Evolutionary conservation across 2,888 invertebrate species (phyloP).

Genomic region (Apocheima hispidaria): DNA sequence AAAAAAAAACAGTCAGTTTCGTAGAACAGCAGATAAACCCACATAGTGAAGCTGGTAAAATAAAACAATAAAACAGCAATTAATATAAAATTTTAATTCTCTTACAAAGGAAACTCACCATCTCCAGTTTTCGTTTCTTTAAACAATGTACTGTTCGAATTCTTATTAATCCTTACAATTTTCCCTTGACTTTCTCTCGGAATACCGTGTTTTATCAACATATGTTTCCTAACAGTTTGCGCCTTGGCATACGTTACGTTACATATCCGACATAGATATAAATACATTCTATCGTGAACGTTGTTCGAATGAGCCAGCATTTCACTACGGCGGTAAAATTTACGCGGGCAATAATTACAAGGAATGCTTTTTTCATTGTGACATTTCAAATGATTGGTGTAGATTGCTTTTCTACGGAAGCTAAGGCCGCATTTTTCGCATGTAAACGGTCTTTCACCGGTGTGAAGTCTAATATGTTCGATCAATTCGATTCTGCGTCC

Average conservation of each 20-base stretch:
- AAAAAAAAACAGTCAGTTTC: too few relatives aligned
- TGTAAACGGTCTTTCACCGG: constrained; percentile 75
- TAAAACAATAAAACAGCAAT: neutral
- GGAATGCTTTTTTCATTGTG: constrained; percentile 72
- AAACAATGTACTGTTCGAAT: constrained; percentile 34
- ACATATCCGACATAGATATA: constrained; percentile 70
- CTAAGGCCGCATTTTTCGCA: constrained; percentile 78
- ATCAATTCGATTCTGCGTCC: constrained; percentile 62
- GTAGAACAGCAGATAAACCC: neutral
- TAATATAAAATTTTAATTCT: neutral
- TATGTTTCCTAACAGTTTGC: constrained; percentile 69
- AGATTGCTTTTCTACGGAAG: constrained; percentile 71
- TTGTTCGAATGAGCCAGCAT: constrained; percentile 72
- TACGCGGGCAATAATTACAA: constrained; percentile 69
- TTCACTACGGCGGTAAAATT: constrained; percentile 62
- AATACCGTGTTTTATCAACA: constrained; percentile 71
- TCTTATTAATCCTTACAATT: constrained; percentile 60
- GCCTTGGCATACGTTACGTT: constrained; percentile 70
- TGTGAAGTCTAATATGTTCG: constrained; percentile 73
- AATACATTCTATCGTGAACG: constrained; percentile 69
- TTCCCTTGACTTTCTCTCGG: constrained; percentile 73
- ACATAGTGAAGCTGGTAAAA: neutral
- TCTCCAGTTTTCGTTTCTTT: constrained; percentile 24
- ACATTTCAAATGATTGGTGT: constrained; percentile 73
- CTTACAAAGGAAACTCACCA: constrained; percentile 7